phyloP scores from a whole-genome alignment of 2,888 invertebrate species.

The Bugulina stolonifera region DNA sequence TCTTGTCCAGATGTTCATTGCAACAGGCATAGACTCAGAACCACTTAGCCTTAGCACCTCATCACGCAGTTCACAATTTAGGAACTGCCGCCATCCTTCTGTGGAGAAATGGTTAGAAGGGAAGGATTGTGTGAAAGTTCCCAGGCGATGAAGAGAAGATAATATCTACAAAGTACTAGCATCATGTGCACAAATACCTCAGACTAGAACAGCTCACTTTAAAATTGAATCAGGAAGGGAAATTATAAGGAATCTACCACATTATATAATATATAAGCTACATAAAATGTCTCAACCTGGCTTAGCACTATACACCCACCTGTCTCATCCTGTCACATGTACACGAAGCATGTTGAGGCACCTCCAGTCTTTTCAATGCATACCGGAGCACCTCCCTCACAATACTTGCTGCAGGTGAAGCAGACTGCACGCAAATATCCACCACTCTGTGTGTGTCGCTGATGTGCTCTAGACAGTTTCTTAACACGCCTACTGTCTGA shows the following conservation, averaged over 20 bases:
- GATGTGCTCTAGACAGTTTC: background rate
- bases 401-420: background rate
- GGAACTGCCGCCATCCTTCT: background rate
- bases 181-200: too few relatives aligned
- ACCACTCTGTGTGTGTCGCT: background rate
- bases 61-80: background rate
- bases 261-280: too few relatives aligned
- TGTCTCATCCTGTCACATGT: slow-evolving; percentile 17
- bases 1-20: slow-evolving; percentile 18
- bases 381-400: background rate
- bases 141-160: background rate
- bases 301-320: background rate
- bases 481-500: background rate
- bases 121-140: background rate
- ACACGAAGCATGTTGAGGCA: background rate
- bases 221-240: too few relatives aligned
- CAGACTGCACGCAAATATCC: background rate
- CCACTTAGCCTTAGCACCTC: background rate
- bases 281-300: too few relatives aligned
- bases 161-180: background rate
- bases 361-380: background rate
- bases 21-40: background rate
- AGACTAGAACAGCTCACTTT: too few relatives aligned
- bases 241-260: too few relatives aligned
- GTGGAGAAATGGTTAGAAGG: background rate